phyloP scores from a whole-genome alignment of 2,797 vertebrate genomes.

The Tadarida brasiliensis region DNA sequence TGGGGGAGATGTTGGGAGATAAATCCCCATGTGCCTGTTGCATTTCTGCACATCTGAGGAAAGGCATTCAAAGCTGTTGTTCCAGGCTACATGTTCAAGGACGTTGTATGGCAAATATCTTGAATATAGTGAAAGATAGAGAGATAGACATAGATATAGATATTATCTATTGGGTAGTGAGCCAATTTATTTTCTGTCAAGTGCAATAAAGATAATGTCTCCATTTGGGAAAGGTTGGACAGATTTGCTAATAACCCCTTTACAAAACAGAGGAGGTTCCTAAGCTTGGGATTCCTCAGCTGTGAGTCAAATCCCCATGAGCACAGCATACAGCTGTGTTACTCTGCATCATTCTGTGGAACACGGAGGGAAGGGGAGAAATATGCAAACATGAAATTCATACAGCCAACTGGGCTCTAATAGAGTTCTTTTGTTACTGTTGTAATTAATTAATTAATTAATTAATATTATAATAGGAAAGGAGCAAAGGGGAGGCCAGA shows the following conservation, averaged over 20 bases:
- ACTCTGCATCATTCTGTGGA: background rate
- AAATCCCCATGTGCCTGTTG: background rate
- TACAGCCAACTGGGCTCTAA: background rate
- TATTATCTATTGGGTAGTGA: too few relatives aligned
- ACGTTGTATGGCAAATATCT: background rate
- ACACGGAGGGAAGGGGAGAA: fast-evolving
- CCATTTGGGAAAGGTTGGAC: background rate
- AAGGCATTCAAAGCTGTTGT: background rate
- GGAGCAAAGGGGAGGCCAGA: background rate
- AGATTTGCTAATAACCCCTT: background rate
- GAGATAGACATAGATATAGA: too few relatives aligned
- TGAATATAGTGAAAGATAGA: background rate
- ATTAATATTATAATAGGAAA: background rate
- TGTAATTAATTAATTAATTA: background rate
- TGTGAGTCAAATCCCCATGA: background rate
- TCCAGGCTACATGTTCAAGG: background rate
- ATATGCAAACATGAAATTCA: background rate
- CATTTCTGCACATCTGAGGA: background rate
- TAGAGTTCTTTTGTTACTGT: background rate
- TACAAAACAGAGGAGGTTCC: background rate
- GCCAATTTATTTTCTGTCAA: background rate
- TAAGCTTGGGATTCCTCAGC: background rate
- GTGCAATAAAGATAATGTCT: background rate
- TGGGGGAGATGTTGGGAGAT: background rate
- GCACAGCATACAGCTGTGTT: background rate